A percentile compares a stretch with the other conserved stretches of the same genome.
phyloP scores from a whole-genome alignment of 2,113 vertebrate species.

The Carassius carassius region DNA sequence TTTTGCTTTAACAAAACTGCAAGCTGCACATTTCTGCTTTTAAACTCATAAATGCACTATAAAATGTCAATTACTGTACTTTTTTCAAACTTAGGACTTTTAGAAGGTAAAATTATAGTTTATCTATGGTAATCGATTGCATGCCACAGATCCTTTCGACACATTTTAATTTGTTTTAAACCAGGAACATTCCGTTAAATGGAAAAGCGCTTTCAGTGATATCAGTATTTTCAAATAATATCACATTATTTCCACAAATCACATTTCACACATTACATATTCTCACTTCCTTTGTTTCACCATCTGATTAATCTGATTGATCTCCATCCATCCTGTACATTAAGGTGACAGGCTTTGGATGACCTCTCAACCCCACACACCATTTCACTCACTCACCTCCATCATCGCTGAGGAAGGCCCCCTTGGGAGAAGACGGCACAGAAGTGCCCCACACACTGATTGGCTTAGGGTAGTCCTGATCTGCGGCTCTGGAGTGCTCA shows the following conservation, averaged over 20 bases:
- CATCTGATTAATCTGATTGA: constrained; percentile 2
- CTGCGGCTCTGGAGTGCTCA: constrained; percentile 82
- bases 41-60: no score
- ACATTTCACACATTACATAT: constrained; percentile 6
- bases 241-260: constrained; percentile 42
- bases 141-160: background rate
- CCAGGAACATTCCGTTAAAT: background rate
- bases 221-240: constrained; percentile 38
- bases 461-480: constrained; percentile 90
- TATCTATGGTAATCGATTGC: background rate
- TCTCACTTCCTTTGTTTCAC: background rate
- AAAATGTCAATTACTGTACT: background rate
- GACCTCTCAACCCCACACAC: background rate
- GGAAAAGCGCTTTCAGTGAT: constrained; percentile 32
- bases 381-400: constrained; percentile 79
- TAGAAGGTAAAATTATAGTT: no score
- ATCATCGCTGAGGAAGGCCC: constrained; percentile 90
- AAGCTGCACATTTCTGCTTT: background rate
- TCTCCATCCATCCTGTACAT: constrained; percentile 53
- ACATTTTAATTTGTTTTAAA: background rate
- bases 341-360: constrained; percentile 40
- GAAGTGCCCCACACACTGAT: constrained; percentile 91
- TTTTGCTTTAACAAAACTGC: background rate
- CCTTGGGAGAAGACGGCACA: constrained; percentile 87
- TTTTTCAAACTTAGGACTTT: background rate